Evolutionary conservation across 1,140 invertebrate genomes (phyloP), one percentile per base, ranked within the genome.

Genomic region (Cephus cinctus): DNA sequence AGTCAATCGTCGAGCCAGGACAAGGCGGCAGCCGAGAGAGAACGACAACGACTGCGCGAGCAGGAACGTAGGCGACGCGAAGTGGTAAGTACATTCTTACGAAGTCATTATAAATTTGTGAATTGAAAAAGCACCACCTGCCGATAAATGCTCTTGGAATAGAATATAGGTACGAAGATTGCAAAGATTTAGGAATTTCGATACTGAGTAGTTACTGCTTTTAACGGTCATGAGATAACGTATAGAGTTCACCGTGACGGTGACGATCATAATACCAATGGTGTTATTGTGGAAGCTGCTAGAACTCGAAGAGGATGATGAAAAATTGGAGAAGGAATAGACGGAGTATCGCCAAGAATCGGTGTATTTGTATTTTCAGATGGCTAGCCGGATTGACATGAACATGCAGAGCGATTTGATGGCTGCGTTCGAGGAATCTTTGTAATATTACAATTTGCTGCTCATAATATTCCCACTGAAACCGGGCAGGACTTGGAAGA

Each of bases 391-490:
- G 78, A 97, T 98, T 67, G 94, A 98, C 74, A 96, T 98, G 93
- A 98, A 96, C 78, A 87, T 92, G 83, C 95, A 97, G 78, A 96
- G 94, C 80, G 94, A 97, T 81, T 82, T 97, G 68, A 96, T 98
- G 92, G 92, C 94, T 65, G 92, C 90, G 46, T 98, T 98, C 77
- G 95, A 98, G 80, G 92, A 96, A 80, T 92, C 89, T 32, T 84
- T 94, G 81, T 92, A 90, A 82, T 77, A 57, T 68, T 63, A 55
- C 57, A 59, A 59, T 59, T 46, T 44, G 35, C 57, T 61, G 59
- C 57, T 67, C 51, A 45, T 64, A 50, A 55, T 43, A 53, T 56
- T 50, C 35, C 47, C 25, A 57, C 43, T 56, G 40, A 65, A 58
- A 56, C 48, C 49, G 50, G 59, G 59, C 59, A 50, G 50, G 60